Percentiles rank a stretch among this genome's conserved stretches.
phyloP scores from a whole-genome alignment of 2,888 invertebrate species.

The Drosophila multiciliata region DNA sequence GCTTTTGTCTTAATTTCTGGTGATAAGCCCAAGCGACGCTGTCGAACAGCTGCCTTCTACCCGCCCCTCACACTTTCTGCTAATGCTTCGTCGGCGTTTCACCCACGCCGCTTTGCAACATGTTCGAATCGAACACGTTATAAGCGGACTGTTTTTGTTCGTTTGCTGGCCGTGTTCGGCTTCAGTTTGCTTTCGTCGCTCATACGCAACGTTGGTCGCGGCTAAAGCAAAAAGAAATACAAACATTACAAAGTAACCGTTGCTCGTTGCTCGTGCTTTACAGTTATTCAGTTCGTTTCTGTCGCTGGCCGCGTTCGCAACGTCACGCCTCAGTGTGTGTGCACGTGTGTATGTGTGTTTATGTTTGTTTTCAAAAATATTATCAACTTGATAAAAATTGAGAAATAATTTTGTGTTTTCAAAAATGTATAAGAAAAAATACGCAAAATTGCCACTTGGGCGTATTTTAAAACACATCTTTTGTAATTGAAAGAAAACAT shows the following conservation, averaged over 20 bases:
- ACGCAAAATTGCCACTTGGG: conserved; percentile 21
- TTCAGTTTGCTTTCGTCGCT: conserved; percentile 65
- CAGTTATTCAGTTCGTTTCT: conserved; percentile 57
- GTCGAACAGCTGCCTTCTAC: conserved; percentile 15
- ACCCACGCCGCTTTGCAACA: conserved; percentile 39
- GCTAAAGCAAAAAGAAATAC: conserved; percentile 3
- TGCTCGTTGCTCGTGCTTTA: conserved; percentile 21
- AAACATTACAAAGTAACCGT: background rate
- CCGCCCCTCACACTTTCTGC: background rate
- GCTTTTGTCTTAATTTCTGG: conserved; percentile 74
- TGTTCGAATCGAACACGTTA: conserved; percentile 46
- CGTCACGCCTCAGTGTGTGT: conserved; percentile 19
- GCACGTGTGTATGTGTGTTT: conserved; percentile 7
- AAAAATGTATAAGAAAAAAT: conserved; percentile 28
- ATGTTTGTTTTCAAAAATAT: conserved; percentile 41
- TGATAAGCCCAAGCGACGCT: conserved; percentile 63
- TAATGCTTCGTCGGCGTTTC: conserved; percentile 3
- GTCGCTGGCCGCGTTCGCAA: conserved; percentile 59
- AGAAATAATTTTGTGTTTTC: conserved; percentile 10
- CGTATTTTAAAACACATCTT: conserved; percentile 49
- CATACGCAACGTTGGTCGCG: conserved; percentile 69
- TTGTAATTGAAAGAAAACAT: conserved; percentile 38
- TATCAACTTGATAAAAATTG: conserved; percentile 43
- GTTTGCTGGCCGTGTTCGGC: conserved; percentile 11
- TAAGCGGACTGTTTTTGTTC: conserved; percentile 5